A percentile compares a stretch with the other conserved stretches of the same genome.
Evolutionary conservation across 2,888 invertebrate species (phyloP).

Genomic region (Hecatera dysodea): DNA sequence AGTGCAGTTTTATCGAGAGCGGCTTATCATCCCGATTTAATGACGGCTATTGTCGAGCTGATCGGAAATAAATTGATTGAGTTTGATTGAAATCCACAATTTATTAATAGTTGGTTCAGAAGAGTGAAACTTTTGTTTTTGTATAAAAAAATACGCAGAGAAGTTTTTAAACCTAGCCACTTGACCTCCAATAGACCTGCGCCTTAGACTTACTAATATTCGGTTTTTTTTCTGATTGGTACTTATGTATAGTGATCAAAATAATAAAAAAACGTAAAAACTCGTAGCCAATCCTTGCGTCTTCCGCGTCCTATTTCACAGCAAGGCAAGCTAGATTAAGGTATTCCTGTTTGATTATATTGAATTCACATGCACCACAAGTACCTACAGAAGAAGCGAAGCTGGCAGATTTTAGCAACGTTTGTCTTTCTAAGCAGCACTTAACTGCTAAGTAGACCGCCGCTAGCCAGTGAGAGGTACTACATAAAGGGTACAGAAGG

Average conservation of each 20-base stretch:
- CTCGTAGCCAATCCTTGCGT: background rate
- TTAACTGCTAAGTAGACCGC: background rate
- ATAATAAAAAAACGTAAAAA: background rate
- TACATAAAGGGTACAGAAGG: background rate
- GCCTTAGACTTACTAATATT: background rate
- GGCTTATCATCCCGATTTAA: constrained; percentile 19
- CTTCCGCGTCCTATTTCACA: background rate
- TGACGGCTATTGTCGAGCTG: constrained; percentile 1
- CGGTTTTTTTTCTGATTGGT: background rate
- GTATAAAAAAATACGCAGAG: background rate
- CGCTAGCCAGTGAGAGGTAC: background rate
- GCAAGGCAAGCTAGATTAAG: too few relatives aligned
- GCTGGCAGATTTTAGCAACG: background rate
- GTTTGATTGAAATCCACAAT: background rate
- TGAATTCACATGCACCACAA: background rate
- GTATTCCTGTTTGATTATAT: background rate
- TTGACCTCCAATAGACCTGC: background rate
- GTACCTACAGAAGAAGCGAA: background rate
- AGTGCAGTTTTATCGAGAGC: constrained; percentile 35
- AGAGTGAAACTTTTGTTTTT: background rate
- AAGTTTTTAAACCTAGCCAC: background rate
- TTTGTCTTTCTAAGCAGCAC: background rate
- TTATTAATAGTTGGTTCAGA: background rate
- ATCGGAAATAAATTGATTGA: constrained; percentile 6
- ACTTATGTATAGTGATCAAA: background rate